Base-by-base conservation (phyloP, 2,888 invertebrate genomes). In the Chironomus tentans region DNA sequence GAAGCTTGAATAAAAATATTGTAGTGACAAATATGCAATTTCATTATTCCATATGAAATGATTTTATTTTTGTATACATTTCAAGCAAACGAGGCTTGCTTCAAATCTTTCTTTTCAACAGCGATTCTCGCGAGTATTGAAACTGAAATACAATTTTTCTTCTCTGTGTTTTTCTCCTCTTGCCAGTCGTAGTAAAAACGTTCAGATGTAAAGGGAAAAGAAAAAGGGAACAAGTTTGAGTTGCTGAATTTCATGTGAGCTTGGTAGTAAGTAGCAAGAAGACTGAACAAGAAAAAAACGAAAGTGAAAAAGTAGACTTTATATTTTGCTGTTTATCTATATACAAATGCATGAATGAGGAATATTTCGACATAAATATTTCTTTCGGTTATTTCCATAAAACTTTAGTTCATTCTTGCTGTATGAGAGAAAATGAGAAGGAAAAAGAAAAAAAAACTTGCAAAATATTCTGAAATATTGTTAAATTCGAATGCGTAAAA, bases 221-320 rank as follows among this genome's bases (percentile, higher is more conserved):
- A 38, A 38, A 38, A 38, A 38, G 38, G 38, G 38, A 38, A 38
- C 10, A 7, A 7, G 38, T 10, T 38, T 38, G 38, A 1, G 10
- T n/a, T 72, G 71, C 56, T 50, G 1, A 15, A n/a, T 28, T 18
- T 61, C 38, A 72, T 72, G 72, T 21, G n/a, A 50, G n/a, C 72
- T 18, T 62, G 38, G 12, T 72, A 1, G 2, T 15, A 72, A 72
- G 72, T 72, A 72, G 72, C 72, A 72, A 72, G 62, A 72, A 62
- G 72, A 72, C 62, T 72, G 62, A 72, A 72, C 72, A 72, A 72
- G 72, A 72, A 72, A 72, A 70, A 72, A 72, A 72, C 72, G 72
- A 72, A 72, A 72, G 72, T 72, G 72, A 72, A 61, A 61, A 61
- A 15, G 56, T 13, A 38, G 38, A 38, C 38, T 38, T 38, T 38